Evolutionary conservation across 2,113 vertebrate genomes (phyloP).

Genomic region (Cyanocitta stelleri): DNA sequence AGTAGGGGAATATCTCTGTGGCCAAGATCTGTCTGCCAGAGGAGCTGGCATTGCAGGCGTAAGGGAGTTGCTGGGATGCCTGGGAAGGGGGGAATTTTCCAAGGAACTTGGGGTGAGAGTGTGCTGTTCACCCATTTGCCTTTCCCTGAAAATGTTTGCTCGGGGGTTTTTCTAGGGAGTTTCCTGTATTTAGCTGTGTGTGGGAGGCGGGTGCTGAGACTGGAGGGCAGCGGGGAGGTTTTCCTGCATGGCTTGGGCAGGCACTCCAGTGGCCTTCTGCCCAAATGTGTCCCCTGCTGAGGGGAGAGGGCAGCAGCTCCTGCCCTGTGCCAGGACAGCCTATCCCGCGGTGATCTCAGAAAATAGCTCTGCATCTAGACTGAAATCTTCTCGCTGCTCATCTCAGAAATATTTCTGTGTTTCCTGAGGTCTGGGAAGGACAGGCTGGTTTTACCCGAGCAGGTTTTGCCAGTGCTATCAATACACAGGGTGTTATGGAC

Average conservation of each 20-base stretch:
- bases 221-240: accelerated
- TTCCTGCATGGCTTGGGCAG: accelerated
- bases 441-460: not conserved
- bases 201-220: not conserved
- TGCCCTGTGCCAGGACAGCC: not conserved
- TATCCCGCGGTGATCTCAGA: accelerated
- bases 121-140: not conserved
- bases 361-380: not conserved
- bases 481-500: accelerated
- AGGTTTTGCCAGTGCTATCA: not conserved
- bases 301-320: not conserved
- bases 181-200: not conserved
- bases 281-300: not conserved
- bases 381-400: not conserved
- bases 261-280: accelerated
- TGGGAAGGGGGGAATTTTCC: not conserved
- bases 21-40: not conserved
- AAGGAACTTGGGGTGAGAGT: not conserved
- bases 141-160: not conserved
- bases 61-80: accelerated
- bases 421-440: not conserved
- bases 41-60: not conserved
- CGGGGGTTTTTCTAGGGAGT: not conserved
- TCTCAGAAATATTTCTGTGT: not conserved
- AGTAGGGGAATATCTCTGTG: not conserved